These are phyloP conservation scores for Daktulosphaira vitifoliae DNA, from an alignment of 1,140 invertebrate species.

Conservation along the genomic window DNA sequence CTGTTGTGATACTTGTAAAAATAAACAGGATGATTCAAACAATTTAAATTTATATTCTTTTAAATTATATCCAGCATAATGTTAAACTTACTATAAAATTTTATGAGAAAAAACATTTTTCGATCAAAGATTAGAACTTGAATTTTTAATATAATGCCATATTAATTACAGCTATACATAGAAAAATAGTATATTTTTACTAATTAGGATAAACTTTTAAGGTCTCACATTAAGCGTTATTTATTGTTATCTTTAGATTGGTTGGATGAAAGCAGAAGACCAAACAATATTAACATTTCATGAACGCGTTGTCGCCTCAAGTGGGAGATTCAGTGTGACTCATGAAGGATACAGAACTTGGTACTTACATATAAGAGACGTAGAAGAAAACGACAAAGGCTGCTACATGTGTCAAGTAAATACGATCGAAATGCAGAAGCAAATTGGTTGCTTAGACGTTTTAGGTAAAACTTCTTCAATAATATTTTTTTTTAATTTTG, in stretches of 20 bases:
- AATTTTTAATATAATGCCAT: no score
- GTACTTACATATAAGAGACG: constrained; percentile 65
- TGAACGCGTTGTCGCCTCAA: constrained; percentile 79
- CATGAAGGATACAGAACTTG: constrained; percentile 65
- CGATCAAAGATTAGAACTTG: no score
- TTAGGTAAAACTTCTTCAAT: constrained; percentile 36
- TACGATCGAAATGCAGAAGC: constrained; percentile 78
- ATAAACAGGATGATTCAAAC: no score
- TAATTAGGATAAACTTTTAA: no score
- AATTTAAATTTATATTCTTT: no score
- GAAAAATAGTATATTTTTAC: no score
- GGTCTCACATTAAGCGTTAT: no score
- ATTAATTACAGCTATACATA: no score
- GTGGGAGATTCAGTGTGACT: constrained; percentile 66
- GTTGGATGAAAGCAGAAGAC: constrained; percentile 81
- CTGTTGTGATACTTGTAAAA: no score
- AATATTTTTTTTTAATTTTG: background rate
- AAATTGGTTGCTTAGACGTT: constrained; percentile 71
- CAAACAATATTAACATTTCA: constrained; percentile 80
- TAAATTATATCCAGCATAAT: no score
- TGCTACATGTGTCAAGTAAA: constrained; percentile 83
- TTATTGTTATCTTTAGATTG: constrained; percentile 58
- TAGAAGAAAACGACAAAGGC: constrained; percentile 62
- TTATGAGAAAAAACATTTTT: no score
- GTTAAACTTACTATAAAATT: no score